Conservation (phyloP, 2,888 invertebrate species). For the Archips crataeganus region DNA sequence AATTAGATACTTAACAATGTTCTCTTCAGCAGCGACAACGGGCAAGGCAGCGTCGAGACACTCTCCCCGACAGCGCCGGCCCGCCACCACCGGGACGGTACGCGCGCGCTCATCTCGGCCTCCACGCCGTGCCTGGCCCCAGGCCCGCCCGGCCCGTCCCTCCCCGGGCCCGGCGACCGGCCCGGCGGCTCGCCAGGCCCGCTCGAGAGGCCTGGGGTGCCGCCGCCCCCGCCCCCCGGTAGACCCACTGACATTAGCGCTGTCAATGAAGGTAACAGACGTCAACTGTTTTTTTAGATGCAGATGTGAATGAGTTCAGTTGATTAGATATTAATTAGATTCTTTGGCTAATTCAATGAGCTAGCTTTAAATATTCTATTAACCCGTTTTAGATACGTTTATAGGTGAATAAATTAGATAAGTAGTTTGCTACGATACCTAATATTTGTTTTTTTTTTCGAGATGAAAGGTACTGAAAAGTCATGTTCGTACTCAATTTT, state of each 20-base stretch:
- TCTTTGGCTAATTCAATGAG: background rate
- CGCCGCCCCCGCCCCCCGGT: slow-evolving; percentile 69
- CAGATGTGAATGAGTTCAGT: slow-evolving; percentile 14
- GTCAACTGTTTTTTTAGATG: slow-evolving; percentile 63
- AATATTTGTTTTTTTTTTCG: too few relatives aligned
- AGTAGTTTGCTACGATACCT: too few relatives aligned
- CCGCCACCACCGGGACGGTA: slow-evolving; percentile 49
- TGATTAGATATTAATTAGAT: background rate
- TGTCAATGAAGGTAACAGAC: slow-evolving; percentile 83
- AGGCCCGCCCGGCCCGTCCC: background rate
- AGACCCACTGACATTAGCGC: slow-evolving; percentile 78
- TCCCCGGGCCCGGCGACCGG: background rate
- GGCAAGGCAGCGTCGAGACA: slow-evolving; percentile 71
- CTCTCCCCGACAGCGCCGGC: slow-evolving; percentile 57
- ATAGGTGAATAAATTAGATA: background rate
- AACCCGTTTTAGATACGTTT: background rate
- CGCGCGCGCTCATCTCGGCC: slow-evolving; percentile 46
- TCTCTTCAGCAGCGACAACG: slow-evolving; percentile 74
- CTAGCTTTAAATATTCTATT: background rate
- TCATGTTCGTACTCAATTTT: too few relatives aligned
- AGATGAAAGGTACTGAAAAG: too few relatives aligned
- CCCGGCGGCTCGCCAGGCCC: slow-evolving; percentile 26
- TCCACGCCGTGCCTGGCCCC: slow-evolving; percentile 71
- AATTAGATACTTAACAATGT: slow-evolving; percentile 5
- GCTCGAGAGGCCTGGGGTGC: slow-evolving; percentile 65